Base-by-base conservation (phyloP, 30 jellyfish, hydroid and myxozoan species). In the Clytia hemisphaerica region DNA sequence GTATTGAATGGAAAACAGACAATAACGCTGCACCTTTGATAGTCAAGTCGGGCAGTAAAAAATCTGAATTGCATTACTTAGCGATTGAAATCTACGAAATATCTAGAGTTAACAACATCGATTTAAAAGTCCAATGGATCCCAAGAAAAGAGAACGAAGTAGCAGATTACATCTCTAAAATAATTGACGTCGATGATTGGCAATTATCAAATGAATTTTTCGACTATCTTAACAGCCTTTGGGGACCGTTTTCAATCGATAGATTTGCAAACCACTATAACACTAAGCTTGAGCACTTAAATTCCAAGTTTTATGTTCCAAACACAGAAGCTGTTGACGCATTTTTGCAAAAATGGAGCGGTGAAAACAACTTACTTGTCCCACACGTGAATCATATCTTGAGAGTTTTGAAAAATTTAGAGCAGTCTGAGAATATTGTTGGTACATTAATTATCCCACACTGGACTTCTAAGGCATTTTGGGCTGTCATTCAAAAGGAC, bases 171-270 rank as follows among this genome's bases (percentile, higher is more conserved):
- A 1, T 69, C 35, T 28, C 65, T 24, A 47, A 47, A 24, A 24
- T 0, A 12, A 69, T 0, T 1, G 82, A 69, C 37, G 59, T 24
- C 4, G 75, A 40, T 25, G 73, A 71, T 50, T 71, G 82, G 82
- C 44, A 54, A 21, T 47, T 38, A 49, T 24, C 53, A 28, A 34
- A 38, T 22, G 32, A 45, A 37, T 28, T 72, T 35, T 72, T 72
- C 42, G 27, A 55, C 5, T 53, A 33, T 25, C 5, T 51, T 6
- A 58, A 72, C 36, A 18, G 36, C 30, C n/a, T 48, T 1, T 72
- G 84, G 84, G 77, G 84, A 3, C 84, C 84, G 15, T 32, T 57
- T 35, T 31, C 84, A 14, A 51, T 72, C 14, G 84, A 72, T 51
- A 72, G 77, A 40, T 72, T 72, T 30, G 77, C 84, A 53, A 58